Evolutionary conservation across 2,888 invertebrate genomes (phyloP).

Genomic region (Byasa hedistus): DNA sequence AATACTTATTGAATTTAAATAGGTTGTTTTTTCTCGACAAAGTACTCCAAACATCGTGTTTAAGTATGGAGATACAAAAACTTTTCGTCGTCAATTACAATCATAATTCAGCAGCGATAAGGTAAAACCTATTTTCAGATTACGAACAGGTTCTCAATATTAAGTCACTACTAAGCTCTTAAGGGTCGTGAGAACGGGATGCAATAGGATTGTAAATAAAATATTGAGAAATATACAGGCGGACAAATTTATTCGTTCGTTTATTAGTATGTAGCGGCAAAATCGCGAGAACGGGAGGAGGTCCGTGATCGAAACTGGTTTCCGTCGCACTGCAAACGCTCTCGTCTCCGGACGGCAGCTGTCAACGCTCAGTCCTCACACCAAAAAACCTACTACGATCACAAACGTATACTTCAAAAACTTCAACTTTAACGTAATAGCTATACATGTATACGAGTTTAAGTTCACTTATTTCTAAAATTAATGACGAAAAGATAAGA

Average conservation of each 20-base stretch:
- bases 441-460: neutral
- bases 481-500: neutral
- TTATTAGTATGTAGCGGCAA: constrained; percentile 33
- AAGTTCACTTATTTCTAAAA: neutral
- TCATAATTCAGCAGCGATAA: neutral
- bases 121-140: neutral
- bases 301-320: constrained; percentile 62
- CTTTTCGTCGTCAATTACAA: neutral
- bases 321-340: constrained; percentile 47
- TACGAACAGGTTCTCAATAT: neutral
- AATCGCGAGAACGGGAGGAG: constrained; percentile 40
- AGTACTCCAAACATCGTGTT: neutral
- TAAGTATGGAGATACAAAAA: neutral
- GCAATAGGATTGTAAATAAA: constrained; percentile 1
- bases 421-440: neutral
- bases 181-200: neutral
- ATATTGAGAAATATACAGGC: neutral
- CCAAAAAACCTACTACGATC: constrained; percentile 17
- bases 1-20: too few species aligned
- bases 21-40: neutral
- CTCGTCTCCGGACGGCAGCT: constrained; percentile 31
- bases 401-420: neutral
- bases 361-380: constrained; percentile 26
- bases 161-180: neutral
- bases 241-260: constrained; percentile 8